These are phyloP conservation scores for Prionailurus bengalensis DNA, from an alignment of 2,113 vertebrate species.

Conservation along the genomic window DNA sequence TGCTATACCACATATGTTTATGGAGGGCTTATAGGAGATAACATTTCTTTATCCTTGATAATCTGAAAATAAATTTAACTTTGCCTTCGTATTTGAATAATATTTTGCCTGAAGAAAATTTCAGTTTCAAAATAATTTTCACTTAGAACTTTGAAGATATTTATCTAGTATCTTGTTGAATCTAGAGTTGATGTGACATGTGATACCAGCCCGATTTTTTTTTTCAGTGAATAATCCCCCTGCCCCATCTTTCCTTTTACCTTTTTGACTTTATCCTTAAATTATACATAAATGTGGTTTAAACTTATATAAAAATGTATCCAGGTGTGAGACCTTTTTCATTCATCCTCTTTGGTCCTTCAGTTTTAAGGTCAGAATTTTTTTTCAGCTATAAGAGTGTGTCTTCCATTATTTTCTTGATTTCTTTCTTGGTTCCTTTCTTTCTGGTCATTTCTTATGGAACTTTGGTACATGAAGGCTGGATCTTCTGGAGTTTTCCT, in stretches of 20 bases:
- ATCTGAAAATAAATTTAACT: conserved; percentile 34
- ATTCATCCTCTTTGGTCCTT: neutral
- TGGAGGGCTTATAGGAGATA: neutral
- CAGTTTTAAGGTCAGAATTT: neutral
- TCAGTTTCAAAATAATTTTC: neutral
- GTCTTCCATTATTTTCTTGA: conserved; percentile 10
- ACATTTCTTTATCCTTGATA: neutral
- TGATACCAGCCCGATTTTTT: neutral
- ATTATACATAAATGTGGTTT: neutral
- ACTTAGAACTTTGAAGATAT: neutral
- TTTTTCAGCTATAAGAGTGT: neutral
- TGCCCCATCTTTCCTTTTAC: neutral
- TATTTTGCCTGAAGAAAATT: neutral
- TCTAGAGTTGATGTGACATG: neutral
- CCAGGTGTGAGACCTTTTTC: neutral
- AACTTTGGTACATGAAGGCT: neutral
- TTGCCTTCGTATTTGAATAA: conserved; percentile 20
- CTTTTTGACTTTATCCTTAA: neutral
- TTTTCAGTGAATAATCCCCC: neutral
- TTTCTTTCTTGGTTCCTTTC: neutral
- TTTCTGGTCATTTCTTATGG: neutral
- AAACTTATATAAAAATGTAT: neutral
- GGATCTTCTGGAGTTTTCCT: conserved; percentile 26
- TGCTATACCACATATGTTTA: neutral
- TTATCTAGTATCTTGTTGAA: conserved; percentile 27